A percentile compares a stretch with the other conserved stretches of the same genome.
These are phyloP conservation scores for Syrmaticus mikado DNA, from an alignment of 2,113 vertebrate genomes.

Conservation along the genomic window DNA sequence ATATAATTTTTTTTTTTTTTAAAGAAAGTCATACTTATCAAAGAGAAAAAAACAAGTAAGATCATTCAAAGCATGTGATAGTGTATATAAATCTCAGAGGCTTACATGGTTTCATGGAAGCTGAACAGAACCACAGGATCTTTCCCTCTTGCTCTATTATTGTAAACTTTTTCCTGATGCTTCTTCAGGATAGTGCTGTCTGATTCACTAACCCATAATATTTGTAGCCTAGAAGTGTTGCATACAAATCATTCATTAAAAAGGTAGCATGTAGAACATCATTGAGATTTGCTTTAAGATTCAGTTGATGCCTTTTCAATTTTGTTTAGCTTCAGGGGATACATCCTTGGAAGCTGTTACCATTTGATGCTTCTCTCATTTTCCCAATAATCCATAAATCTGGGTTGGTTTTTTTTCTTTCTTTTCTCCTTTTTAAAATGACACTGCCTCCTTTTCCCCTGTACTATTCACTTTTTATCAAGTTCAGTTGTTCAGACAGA, in stretches of 20 bases:
- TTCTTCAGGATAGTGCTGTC: slow-evolving; percentile 33
- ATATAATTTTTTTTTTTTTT: neutral
- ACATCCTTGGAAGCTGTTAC: slow-evolving; percentile 33
- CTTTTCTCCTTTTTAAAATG: neutral
- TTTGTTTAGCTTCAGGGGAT: slow-evolving; percentile 58
- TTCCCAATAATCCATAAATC: slow-evolving; percentile 46
- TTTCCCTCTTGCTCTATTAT: slow-evolving; percentile 28
- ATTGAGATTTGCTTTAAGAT: slow-evolving; percentile 24
- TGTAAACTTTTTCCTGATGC: slow-evolving; percentile 7
- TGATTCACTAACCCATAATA: slow-evolving; percentile 41
- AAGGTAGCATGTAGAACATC: slow-evolving; percentile 14
- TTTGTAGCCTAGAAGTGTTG: slow-evolving; percentile 53
- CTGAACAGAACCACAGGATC: neutral
- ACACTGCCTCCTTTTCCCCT: neutral
- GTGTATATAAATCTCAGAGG: neutral
- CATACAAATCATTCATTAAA: slow-evolving; percentile 67
- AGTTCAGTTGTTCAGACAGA: neutral
- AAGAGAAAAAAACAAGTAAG: neutral
- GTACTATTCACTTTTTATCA: neutral
- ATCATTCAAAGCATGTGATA: neutral
- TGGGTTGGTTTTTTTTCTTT: neutral
- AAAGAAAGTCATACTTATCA: neutral
- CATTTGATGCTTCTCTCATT: slow-evolving; percentile 38
- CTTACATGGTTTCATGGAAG: neutral
- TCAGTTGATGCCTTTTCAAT: slow-evolving; percentile 16